Conservation (phyloP, 1,140 invertebrate species). For the Myzus persicae region DNA sequence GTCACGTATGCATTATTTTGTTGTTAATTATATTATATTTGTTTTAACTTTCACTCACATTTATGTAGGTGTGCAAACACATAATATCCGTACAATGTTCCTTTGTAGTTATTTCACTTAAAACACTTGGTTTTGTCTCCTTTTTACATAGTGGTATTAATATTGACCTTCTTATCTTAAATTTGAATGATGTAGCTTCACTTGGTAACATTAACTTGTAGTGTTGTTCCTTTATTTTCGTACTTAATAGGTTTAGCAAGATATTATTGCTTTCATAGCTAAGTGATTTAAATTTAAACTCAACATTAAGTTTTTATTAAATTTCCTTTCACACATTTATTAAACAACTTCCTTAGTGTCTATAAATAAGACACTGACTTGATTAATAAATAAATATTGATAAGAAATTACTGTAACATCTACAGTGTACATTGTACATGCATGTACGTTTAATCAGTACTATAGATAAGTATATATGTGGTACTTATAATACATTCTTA, state of each 20-base stretch:
- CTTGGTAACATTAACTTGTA: background rate
- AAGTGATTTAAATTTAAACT: background rate
- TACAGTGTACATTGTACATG: too few relatives aligned
- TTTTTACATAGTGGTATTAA: background rate
- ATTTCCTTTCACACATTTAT: background rate
- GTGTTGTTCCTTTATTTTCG: background rate
- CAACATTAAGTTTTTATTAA: background rate
- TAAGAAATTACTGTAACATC: too few relatives aligned
- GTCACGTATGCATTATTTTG: constrained; percentile 8
- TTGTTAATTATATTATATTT: constrained; percentile 56
- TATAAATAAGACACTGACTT: background rate
- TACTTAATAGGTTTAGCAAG: background rate
- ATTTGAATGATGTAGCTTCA: background rate
- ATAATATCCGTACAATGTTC: background rate
- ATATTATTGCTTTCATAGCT: background rate
- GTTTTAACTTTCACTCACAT: background rate
- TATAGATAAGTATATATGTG: too few relatives aligned
- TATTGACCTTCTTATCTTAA: background rate
- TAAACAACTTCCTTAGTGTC: background rate
- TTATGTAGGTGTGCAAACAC: background rate
- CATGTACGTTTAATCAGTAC: too few relatives aligned
- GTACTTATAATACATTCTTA: background rate
- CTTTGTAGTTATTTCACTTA: background rate
- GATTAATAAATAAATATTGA: too few relatives aligned
- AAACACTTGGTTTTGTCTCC: background rate